Evolutionary conservation across 2,113 vertebrate species (phyloP), one percentile per base, ranked within the genome.

Genomic region (Hyperopisus bebe): DNA sequence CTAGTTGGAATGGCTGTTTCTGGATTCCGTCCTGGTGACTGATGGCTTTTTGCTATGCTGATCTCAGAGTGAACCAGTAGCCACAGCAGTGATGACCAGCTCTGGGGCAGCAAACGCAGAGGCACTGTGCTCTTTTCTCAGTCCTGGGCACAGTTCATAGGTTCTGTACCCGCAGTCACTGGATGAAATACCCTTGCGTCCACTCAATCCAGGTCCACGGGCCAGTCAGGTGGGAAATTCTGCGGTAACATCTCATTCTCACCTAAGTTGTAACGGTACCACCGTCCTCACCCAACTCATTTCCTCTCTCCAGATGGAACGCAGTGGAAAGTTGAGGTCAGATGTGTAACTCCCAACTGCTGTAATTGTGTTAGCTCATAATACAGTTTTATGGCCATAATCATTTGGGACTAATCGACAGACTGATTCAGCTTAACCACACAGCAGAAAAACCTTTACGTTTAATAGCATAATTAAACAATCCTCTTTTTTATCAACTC

Each of bases 321-420:
- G 21, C 10, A n/a, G 11, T 50, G n/a, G 47, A 86, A 86, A 50
- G 83, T 50, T 27, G 83, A 86, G 83, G 44, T 86, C 83, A 86
- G 83, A 42, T 13, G 44, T 2, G 83, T 48, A 86, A 15, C 47
- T 50, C 24, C 46, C 83, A 86, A 27, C 85, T 55, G 50, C 85
- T 53, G 5, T 87, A 87, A 87, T 48, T 19, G 47, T 53, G 50
- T 35, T 53, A 39, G 27, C n/a, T 53, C 31, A 35, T 87, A 87
- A 55, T 87, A 47, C 47, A 87, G 27, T 87, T 87, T 87, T 53
- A 87, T 87, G 27, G 85, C 31, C n/a, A 7, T 35, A 87, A 87
- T 87, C 85, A 87, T 27, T 87, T 87, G 48, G 47, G 85, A 87
- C n/a, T 87, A 53, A 87, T 39, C 50, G 47, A 55, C 44, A 53